Evolutionary conservation across 2,888 invertebrate genomes (phyloP).

Genomic region (Aelia acuminata): DNA sequence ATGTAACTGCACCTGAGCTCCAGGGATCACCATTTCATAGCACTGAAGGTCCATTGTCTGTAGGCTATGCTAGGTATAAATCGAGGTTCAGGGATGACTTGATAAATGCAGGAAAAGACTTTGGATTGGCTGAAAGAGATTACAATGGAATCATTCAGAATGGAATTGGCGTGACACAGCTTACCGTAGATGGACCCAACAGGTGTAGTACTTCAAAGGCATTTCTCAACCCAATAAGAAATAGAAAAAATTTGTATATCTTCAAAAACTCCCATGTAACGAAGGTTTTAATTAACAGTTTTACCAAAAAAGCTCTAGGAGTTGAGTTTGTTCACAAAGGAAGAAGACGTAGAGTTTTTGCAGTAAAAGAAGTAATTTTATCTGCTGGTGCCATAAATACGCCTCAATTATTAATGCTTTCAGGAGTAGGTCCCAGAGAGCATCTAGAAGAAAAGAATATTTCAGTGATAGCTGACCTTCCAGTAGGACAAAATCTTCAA

Average conservation of each 20-base stretch:
- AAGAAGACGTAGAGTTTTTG: constrained; percentile 66
- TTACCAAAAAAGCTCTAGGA: constrained; percentile 83
- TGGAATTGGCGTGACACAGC: constrained; percentile 87
- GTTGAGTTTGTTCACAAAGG: constrained; percentile 81
- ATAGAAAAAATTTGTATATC: constrained; percentile 85
- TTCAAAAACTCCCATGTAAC: constrained; percentile 83
- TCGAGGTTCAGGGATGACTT: constrained; percentile 50
- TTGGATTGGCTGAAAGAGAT: constrained; percentile 89
- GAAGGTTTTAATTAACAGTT: constrained; percentile 70
- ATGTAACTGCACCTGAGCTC: constrained; percentile 85
- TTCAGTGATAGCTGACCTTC: constrained; percentile 68
- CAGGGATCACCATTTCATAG: constrained; percentile 39
- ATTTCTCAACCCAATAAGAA: constrained; percentile 83
- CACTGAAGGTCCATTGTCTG: constrained; percentile 50
- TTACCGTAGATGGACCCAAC: constrained; percentile 79
- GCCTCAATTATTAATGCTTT: constrained; percentile 72
- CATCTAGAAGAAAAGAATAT: constrained; percentile 66
- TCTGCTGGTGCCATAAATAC: constrained; percentile 72
- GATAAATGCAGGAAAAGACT: constrained; percentile 82
- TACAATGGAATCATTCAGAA: constrained; percentile 89
- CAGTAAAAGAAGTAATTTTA: constrained; percentile 72
- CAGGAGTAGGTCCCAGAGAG: constrained; percentile 69
- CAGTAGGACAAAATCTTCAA: constrained; percentile 69
- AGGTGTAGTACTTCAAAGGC: constrained; percentile 89
- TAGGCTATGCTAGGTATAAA: constrained; percentile 50